Evolutionary conservation across 2,113 vertebrate species (phyloP).

Genomic region (Fregata magnificens): DNA sequence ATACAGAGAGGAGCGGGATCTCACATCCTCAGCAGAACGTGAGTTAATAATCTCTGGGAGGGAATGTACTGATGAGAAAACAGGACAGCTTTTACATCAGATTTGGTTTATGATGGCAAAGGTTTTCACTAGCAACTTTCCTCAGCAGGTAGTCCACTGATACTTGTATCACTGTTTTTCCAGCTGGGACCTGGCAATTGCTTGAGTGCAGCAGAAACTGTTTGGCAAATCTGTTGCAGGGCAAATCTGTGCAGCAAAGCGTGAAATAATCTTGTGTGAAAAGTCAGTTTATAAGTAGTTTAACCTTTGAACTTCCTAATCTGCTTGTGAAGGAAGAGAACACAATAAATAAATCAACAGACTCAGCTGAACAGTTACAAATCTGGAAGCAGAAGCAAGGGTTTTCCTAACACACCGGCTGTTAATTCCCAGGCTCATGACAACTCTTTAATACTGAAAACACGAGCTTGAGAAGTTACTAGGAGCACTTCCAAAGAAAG

Average conservation of each 20-base stretch:
- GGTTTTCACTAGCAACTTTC: not conserved
- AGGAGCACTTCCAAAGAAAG: not conserved
- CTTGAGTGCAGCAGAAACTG: not conserved
- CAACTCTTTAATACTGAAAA: not conserved
- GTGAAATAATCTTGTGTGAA: not conserved
- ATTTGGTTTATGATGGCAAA: not conserved
- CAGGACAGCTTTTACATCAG: not conserved
- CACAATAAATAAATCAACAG: not conserved
- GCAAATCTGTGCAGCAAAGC: not conserved
- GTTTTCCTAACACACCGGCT: not conserved
- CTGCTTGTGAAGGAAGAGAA: not conserved
- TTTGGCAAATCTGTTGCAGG: not conserved
- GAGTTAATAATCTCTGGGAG: not conserved
- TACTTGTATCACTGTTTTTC: not conserved
- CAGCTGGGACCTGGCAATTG: not conserved
- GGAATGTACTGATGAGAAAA: not conserved
- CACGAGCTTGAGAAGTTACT: not conserved
- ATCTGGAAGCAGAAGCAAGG: not conserved
- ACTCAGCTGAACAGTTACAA: not conserved
- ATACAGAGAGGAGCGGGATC: not conserved
- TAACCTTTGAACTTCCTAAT: slow-evolving; percentile 32
- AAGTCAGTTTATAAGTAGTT: slow-evolving; percentile 20
- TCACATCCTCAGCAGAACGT: not conserved
- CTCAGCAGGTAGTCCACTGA: rapidly evolving
- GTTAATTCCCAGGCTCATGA: not conserved